phyloP scores from a whole-genome alignment of 2,113 vertebrate genomes.

The Cichladusa arquata region DNA sequence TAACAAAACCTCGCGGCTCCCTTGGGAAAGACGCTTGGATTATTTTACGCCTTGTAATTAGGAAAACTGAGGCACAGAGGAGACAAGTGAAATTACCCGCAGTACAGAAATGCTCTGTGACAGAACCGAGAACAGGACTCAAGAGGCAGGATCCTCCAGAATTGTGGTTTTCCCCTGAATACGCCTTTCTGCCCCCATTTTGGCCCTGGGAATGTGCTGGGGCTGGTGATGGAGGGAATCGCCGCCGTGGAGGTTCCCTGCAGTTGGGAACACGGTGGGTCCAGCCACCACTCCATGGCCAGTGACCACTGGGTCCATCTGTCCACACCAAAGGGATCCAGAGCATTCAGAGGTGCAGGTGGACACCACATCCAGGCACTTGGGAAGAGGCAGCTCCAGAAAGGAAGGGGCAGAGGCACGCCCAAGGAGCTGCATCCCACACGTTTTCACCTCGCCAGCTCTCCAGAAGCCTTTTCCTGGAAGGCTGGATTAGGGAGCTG shows the following conservation, averaged over 20 bases:
- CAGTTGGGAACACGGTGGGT: rapidly evolving
- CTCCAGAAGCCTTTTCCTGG: background rate
- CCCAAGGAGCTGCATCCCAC: background rate
- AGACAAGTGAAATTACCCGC: slow-evolving; percentile 53
- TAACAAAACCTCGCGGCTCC: slow-evolving; percentile 54
- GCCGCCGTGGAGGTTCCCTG: rapidly evolving
- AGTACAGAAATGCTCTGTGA: background rate
- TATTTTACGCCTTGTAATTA: slow-evolving; percentile 63
- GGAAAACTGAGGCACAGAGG: slow-evolving; percentile 63
- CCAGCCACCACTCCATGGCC: background rate
- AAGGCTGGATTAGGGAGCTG: background rate
- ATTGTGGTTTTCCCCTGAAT: rapidly evolving
- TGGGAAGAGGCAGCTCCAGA: background rate
- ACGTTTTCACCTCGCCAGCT: background rate
- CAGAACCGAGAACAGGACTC: background rate
- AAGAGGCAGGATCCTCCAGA: background rate
- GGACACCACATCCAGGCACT: background rate
- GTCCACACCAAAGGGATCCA: rapidly evolving
- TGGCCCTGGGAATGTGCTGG: background rate
- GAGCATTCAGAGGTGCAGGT: background rate
- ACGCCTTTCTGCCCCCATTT: background rate
- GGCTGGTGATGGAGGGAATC: background rate
- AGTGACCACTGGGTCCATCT: background rate
- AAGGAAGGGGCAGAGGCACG: background rate
- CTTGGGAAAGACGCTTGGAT: slow-evolving; percentile 33